phyloP scores from a whole-genome alignment of 2,113 vertebrate species.

The Hipposideros armiger region DNA sequence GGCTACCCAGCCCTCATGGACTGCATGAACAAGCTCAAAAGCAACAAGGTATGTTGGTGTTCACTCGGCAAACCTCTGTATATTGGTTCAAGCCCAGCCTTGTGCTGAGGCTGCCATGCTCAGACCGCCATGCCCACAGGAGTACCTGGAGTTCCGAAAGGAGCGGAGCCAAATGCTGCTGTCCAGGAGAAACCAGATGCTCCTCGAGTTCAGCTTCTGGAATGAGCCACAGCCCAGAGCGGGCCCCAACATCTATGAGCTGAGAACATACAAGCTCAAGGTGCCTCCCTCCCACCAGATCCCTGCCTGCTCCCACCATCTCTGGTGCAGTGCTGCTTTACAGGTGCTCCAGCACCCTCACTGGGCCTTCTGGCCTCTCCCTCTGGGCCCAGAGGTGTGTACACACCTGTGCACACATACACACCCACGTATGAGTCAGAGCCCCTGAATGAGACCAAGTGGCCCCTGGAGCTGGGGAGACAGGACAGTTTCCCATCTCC shows the following conservation, averaged over 20 bases:
- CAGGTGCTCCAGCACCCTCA: not conserved
- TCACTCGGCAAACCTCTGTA: fast-evolving
- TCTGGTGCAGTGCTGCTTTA: not conserved
- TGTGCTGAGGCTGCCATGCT: not conserved
- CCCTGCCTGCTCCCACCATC: not conserved
- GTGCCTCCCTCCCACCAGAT: conserved; percentile 75
- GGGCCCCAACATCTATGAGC: conserved; percentile 96
- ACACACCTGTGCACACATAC: fast-evolving
- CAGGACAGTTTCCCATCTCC: not conserved
- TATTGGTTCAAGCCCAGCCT: not conserved
- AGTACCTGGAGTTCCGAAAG: conserved; percentile 93
- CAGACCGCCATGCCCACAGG: conserved; percentile 80
- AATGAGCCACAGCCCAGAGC: conserved; percentile 93
- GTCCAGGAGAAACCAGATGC: conserved; percentile 95
- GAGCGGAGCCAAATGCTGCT: conserved; percentile 95
- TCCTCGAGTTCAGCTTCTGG: conserved; percentile 99
- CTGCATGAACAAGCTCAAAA: conserved; percentile 93
- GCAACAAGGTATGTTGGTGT: conserved; percentile 89
- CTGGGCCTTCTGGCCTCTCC: not conserved
- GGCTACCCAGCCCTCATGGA: conserved; percentile 96
- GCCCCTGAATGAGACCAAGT: not conserved
- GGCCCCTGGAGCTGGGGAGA: not conserved
- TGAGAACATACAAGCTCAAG: conserved; percentile 95
- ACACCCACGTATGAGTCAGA: not conserved
- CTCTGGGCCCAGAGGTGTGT: not conserved